phyloP scores from a whole-genome alignment of 2,113 vertebrate species.

The Microcebus murinus region DNA sequence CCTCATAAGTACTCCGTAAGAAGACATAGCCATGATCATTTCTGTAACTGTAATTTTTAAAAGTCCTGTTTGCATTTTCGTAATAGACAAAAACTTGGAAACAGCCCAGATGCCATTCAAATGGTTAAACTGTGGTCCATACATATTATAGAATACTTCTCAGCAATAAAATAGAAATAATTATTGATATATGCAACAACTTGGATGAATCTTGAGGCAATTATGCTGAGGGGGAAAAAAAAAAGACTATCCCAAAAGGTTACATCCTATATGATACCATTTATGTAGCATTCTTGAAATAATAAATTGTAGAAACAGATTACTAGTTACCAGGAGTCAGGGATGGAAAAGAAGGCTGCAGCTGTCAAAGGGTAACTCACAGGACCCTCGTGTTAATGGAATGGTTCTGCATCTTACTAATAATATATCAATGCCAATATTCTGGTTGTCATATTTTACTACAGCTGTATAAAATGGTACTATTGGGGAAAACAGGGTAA shows the following conservation, averaged over 20 bases:
- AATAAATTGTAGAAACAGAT: slow-evolving; percentile 5
- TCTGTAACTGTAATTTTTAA: background rate
- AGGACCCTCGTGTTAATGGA: background rate
- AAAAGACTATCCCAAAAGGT: background rate
- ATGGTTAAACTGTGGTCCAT: background rate
- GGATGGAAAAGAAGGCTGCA: background rate
- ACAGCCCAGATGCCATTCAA: background rate
- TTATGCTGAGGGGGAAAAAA: background rate
- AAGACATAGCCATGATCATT: background rate
- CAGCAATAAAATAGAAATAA: background rate
- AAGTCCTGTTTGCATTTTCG: background rate
- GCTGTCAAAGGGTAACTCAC: background rate
- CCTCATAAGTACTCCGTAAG: background rate
- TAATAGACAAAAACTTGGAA: background rate
- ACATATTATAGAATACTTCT: background rate
- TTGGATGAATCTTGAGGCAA: background rate
- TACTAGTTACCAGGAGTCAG: background rate
- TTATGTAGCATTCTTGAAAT: background rate
- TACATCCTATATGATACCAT: background rate
- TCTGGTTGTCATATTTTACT: background rate
- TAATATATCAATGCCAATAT: too few species aligned
- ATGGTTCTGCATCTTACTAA: background rate
- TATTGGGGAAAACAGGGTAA: background rate
- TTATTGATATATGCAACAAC: background rate
- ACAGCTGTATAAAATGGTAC: background rate